Evolutionary conservation across 1,140 invertebrate species (phyloP).

Genomic region (Plectrocnemia conspersa): DNA sequence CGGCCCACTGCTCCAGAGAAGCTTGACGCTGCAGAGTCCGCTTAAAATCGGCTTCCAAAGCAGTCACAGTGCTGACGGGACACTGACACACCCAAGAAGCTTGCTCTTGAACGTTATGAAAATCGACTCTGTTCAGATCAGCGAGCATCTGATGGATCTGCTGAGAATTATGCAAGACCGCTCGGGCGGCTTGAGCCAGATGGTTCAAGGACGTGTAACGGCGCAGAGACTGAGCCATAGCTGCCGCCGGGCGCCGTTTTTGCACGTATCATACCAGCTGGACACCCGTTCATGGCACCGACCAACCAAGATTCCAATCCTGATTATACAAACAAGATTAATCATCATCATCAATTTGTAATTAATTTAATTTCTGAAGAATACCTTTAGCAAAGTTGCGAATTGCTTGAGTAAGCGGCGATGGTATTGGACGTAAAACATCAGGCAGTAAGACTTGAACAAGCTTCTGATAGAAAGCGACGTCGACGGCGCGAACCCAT

Average conservation of each 20-base stretch:
- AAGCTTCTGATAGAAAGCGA: conserved; percentile 92
- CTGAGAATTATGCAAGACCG: conserved; percentile 90
- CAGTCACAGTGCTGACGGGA: conserved; percentile 78
- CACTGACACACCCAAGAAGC: conserved; percentile 98
- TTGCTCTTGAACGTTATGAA: conserved; percentile 90
- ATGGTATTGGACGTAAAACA: conserved; percentile 90
- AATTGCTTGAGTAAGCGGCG: conserved; percentile 77
- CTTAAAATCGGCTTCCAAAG: conserved; percentile 92
- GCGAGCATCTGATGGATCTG: conserved; percentile 94
- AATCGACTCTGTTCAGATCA: conserved; percentile 95
- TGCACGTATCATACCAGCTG: conserved; percentile 75
- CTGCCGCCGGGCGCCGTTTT: conserved; percentile 83
- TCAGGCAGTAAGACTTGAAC: conserved; percentile 95
- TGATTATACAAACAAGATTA: conserved; percentile 29
- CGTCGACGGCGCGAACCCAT: conserved; percentile 74
- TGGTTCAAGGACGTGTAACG: conserved; percentile 99
- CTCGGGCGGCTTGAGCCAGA: conserved; percentile 87
- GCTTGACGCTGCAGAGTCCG: conserved; percentile 85
- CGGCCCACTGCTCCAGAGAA: conserved; percentile 93
- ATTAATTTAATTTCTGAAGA: conserved; percentile 1
- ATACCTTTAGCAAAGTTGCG: conserved; percentile 46
- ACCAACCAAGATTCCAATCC: conserved; percentile 84
- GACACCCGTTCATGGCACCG: conserved; percentile 80
- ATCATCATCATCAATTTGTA: conserved; percentile 1
- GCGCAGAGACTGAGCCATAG: conserved; percentile 90